These are phyloP conservation scores for Allacma fusca DNA, from an alignment of 2,888 invertebrate species.

Conservation along the genomic window DNA sequence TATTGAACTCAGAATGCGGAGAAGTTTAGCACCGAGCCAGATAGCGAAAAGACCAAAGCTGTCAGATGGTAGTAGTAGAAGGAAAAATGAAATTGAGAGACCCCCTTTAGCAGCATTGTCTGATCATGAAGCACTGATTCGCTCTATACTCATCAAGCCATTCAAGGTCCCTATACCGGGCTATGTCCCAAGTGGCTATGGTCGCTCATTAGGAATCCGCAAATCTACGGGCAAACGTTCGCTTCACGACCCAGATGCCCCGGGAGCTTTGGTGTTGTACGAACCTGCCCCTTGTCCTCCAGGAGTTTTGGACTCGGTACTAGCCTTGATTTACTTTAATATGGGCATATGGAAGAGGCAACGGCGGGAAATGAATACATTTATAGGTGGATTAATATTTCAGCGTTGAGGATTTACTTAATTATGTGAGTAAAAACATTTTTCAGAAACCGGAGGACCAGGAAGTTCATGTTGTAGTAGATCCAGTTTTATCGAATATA, in stretches of 20 bases:
- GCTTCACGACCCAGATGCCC: conserved; percentile 90
- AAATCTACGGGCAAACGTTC: conserved; percentile 73
- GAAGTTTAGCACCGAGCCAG: conserved; percentile 60
- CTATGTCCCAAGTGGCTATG: conserved; percentile 77
- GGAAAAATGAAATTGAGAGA: conserved; percentile 22
- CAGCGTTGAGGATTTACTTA: too few species aligned
- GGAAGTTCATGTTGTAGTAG: conserved; percentile 95
- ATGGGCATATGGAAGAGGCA: too few species aligned
- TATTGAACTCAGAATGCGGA: conserved; percentile 48
- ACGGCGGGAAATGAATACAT: too few species aligned
- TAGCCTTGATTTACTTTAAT: background rate
- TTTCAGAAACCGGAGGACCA: conserved; percentile 68
- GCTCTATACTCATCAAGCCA: conserved; percentile 79
- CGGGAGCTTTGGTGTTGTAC: conserved; percentile 89
- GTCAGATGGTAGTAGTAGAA: background rate
- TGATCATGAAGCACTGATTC: conserved; percentile 79
- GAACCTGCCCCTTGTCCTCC: conserved; percentile 83
- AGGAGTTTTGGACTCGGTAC: conserved; percentile 79
- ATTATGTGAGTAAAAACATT: too few species aligned
- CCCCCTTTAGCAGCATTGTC: conserved; percentile 49
- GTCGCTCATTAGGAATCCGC: conserved; percentile 81
- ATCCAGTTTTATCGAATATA: conserved; percentile 88
- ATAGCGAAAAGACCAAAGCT: conserved; percentile 48
- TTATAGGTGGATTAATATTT: too few species aligned
- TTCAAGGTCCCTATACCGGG: conserved; percentile 94